Percentiles rank a stretch among this genome's conserved stretches.
Evolutionary conservation across 2,113 vertebrate species (phyloP).

Genomic region (Apodemus sylvaticus): DNA sequence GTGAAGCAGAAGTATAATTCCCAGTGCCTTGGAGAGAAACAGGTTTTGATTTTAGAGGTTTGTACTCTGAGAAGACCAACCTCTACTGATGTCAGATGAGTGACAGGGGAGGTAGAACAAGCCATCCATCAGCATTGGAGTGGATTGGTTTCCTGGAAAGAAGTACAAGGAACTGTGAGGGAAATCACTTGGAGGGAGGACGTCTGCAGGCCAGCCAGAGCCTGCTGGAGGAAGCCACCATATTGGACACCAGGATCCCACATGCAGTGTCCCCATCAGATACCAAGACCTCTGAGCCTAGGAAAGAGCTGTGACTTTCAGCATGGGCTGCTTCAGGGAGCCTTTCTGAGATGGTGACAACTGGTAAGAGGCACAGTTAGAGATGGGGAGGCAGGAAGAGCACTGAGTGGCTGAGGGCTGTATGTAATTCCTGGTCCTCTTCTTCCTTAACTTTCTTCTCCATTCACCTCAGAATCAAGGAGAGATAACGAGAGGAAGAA

Average conservation of each 20-base stretch:
- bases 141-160: not conserved
- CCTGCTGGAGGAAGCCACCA: no score
- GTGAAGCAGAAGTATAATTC: not conserved
- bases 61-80: not conserved
- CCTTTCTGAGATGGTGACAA: not conserved
- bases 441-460: not conserved
- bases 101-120: not conserved
- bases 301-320: not conserved
- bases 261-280: not conserved
- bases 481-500: not conserved
- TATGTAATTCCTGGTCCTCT: not conserved
- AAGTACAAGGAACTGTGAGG: not conserved
- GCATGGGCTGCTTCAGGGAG: not conserved
- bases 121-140: not conserved
- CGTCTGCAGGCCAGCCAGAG: not conserved
- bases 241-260: not conserved
- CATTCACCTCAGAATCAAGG: not conserved
- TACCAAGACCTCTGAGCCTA: not conserved
- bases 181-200: not conserved
- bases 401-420: not conserved
- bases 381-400: not conserved
- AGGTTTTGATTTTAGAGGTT: not conserved
- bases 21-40: not conserved
- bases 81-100: rapidly evolving
- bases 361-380: not conserved